Evolutionary conservation across 2,888 invertebrate species (phyloP).

Genomic region (Synanthedon andrenaeformis): DNA sequence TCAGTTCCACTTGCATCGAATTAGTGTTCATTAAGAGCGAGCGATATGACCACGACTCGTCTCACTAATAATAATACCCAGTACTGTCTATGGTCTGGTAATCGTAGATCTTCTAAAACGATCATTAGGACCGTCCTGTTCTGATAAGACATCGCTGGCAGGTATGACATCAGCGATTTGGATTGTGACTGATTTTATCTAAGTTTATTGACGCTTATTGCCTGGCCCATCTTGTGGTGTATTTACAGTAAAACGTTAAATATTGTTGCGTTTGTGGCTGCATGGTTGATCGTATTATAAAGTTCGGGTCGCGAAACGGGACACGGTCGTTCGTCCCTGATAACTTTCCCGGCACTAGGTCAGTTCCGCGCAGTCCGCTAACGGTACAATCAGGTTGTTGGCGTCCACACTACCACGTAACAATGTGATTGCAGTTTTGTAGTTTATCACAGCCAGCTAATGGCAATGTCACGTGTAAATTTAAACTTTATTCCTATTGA

Average conservation of each 20-base stretch:
- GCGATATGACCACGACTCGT: constrained; percentile 38
- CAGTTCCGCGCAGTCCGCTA: constrained; percentile 63
- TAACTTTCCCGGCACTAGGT: constrained; percentile 67
- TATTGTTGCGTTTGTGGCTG: constrained; percentile 1
- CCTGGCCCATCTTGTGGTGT: not conserved
- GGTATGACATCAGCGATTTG: constrained; percentile 35
- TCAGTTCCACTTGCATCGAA: constrained; percentile 67
- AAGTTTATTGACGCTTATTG: not conserved
- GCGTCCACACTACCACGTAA: constrained; percentile 57
- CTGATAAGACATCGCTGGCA: constrained; percentile 3
- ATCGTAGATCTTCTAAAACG: constrained; percentile 23
- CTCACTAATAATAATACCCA: constrained; percentile 23
- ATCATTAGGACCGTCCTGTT: constrained; percentile 33
- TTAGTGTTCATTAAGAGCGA: constrained; percentile 57
- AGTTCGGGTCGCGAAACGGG: constrained; percentile 41
- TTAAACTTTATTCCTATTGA: constrained; percentile 22
- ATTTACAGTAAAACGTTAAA: not conserved
- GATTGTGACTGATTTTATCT: constrained; percentile 28
- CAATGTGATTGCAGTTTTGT: constrained; percentile 64
- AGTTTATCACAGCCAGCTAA: constrained; percentile 7
- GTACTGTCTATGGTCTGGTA: constrained; percentile 17
- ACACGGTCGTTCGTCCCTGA: constrained; percentile 46
- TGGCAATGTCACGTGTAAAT: constrained; percentile 13
- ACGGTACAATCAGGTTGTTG: constrained; percentile 68
- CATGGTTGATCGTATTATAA: constrained; percentile 26